Conservation (phyloP, 2,888 invertebrate genomes). For the Prenolepis imparis region DNA sequence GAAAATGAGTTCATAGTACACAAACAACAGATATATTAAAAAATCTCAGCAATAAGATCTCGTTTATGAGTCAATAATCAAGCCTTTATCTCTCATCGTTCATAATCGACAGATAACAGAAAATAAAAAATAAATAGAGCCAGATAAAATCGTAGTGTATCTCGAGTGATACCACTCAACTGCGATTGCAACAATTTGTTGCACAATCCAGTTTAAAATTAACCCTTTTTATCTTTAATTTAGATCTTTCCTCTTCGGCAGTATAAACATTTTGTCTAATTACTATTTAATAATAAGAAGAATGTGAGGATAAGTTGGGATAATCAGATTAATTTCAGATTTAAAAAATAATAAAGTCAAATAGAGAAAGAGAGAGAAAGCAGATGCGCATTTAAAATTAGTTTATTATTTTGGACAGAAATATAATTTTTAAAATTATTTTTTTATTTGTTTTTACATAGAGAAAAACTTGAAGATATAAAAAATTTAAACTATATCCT, state of each 20-base stretch:
- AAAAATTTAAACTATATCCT: background rate
- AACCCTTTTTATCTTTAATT: background rate
- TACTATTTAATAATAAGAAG: background rate
- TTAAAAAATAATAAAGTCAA: background rate
- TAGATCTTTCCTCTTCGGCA: background rate
- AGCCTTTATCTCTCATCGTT: background rate
- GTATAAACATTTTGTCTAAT: slow-evolving; percentile 4
- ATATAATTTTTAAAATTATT: background rate
- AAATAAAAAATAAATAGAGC: slow-evolving; percentile 24
- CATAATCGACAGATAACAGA: slow-evolving; percentile 17
- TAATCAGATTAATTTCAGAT: background rate
- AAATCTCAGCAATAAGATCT: slow-evolving; percentile 15
- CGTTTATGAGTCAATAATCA: slow-evolving; percentile 22
- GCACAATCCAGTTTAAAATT: background rate
- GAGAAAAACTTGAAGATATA: background rate
- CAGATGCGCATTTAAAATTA: background rate
- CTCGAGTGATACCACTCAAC: slow-evolving; percentile 19
- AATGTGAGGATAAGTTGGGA: background rate
- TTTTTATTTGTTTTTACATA: background rate
- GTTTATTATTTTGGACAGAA: background rate
- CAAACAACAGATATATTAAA: background rate
- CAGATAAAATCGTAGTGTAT: slow-evolving; percentile 7
- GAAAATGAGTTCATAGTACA: slow-evolving; percentile 1
- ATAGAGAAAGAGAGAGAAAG: background rate
- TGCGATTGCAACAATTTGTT: slow-evolving; percentile 10